A percentile compares a stretch with the other conserved stretches of the same genome.
Conservation (phyloP, 2,113 vertebrate genomes). For the Campylomormyrus numenius region DNA sequence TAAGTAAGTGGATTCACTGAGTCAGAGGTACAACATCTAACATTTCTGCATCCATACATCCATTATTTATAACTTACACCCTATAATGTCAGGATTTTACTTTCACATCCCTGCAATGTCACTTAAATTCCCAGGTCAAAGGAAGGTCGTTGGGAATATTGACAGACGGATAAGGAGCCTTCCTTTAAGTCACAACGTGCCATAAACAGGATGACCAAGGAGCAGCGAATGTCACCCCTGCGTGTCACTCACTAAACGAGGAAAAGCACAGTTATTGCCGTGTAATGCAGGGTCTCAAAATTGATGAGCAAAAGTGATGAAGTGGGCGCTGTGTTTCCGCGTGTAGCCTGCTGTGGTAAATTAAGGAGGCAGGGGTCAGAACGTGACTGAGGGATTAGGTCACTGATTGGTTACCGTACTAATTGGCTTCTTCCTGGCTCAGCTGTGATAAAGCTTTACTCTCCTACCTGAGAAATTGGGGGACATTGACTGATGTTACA, state of each 20-base stretch:
- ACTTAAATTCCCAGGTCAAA: slow-evolving; percentile 25
- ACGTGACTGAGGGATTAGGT: neutral
- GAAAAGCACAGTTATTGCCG: slow-evolving; percentile 31
- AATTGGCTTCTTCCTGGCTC: neutral
- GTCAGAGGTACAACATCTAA: neutral
- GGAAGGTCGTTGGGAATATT: slow-evolving; percentile 37
- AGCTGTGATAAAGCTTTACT: neutral
- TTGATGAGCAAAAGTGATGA: neutral
- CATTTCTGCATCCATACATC: neutral
- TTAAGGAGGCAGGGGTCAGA: neutral
- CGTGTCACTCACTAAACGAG: slow-evolving; percentile 41
- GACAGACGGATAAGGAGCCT: slow-evolving; percentile 41
- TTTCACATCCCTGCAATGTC: slow-evolving; percentile 48
- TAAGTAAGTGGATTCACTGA: neutral
- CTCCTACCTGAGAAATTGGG: neutral
- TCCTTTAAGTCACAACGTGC: slow-evolving; percentile 31
- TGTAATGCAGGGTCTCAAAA: slow-evolving; percentile 13
- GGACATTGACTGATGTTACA: neutral
- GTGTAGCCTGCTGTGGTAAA: neutral
- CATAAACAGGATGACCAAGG: slow-evolving; percentile 24
- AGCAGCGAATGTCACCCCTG: slow-evolving; percentile 40
- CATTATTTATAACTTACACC: neutral
- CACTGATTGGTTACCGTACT: neutral
- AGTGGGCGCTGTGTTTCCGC: neutral
- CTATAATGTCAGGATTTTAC: neutral